These are phyloP conservation scores for Colletes collaris DNA, from an alignment of 2,888 invertebrate genomes.

Conservation along the genomic window DNA sequence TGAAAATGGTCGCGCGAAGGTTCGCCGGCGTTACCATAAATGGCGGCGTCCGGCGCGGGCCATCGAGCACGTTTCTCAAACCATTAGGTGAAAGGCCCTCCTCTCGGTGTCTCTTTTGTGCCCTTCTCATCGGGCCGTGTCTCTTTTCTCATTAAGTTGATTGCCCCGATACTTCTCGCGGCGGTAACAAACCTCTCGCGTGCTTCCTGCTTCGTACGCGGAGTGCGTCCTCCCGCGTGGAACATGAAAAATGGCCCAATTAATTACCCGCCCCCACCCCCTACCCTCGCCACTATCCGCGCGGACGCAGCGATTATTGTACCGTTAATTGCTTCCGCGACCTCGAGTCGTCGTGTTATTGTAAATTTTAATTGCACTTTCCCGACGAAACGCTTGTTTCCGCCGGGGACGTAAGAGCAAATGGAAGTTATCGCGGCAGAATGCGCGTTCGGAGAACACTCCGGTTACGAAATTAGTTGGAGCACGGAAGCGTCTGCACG, in stretches of 20 bases:
- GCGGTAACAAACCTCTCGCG: slow-evolving; percentile 41
- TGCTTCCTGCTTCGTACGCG: slow-evolving; percentile 41
- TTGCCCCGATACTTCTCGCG: slow-evolving; percentile 56
- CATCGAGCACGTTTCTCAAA: slow-evolving; percentile 58
- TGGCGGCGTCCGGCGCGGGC: slow-evolving; percentile 36
- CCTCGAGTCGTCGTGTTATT: slow-evolving; percentile 28
- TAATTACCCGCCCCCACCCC: slow-evolving; percentile 32
- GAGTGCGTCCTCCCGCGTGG: slow-evolving; percentile 12
- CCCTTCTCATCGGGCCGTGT: slow-evolving; percentile 31
- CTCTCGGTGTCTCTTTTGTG: slow-evolving; percentile 14
- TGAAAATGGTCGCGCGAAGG: not conserved
- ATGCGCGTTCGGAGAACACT: too few relatives aligned
- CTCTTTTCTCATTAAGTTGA: slow-evolving; percentile 62
- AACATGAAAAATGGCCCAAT: slow-evolving; percentile 63
- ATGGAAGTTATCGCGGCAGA: too few relatives aligned
- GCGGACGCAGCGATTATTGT: slow-evolving; percentile 23
- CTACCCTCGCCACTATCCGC: not conserved
- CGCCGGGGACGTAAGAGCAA: not conserved
- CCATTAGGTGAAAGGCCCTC: slow-evolving; percentile 65
- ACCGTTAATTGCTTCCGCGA: slow-evolving; percentile 42
- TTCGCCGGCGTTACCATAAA: slow-evolving; percentile 55
- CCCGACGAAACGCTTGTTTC: not conserved
- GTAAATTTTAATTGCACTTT: slow-evolving; percentile 32
- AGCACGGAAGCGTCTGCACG: too few relatives aligned
- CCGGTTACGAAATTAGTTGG: too few relatives aligned